A percentile compares a stretch with the other conserved stretches of the same genome.
Evolutionary conservation across 2,113 vertebrate genomes (phyloP).

Genomic region (Pteropus alecto): DNA sequence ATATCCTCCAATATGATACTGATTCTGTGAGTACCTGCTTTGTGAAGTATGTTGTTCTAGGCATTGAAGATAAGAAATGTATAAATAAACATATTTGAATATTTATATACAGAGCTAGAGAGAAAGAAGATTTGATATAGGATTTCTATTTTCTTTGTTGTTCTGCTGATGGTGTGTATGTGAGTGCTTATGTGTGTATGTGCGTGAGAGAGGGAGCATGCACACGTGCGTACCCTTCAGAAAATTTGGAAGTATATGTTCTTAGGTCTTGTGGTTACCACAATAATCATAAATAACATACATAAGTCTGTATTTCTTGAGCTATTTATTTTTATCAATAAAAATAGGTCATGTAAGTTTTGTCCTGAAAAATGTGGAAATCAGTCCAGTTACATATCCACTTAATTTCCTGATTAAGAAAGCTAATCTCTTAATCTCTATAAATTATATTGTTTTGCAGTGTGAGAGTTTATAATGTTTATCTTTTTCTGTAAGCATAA

Average conservation of each 20-base stretch:
- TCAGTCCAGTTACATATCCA: background rate
- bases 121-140: background rate
- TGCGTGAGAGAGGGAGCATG: fast-evolving
- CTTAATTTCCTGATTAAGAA: background rate
- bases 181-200: background rate
- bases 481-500: background rate
- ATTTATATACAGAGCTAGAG: background rate
- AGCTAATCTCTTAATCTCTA: background rate
- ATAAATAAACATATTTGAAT: background rate
- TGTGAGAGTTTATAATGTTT: background rate
- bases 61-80: background rate
- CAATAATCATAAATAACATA: background rate
- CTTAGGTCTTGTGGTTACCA: background rate
- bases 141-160: background rate
- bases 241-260: background rate
- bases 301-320: background rate
- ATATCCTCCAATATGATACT: fast-evolving
- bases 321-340: background rate
- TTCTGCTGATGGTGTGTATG: background rate
- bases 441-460: background rate
- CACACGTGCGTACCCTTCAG: background rate
- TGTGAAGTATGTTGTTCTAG: background rate
- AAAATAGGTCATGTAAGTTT: background rate
- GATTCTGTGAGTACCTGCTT: background rate
- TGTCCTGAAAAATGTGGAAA: constrained; percentile 5